Percentiles rank a stretch among this genome's conserved stretches.
phyloP scores from a whole-genome alignment of 2,888 invertebrate species.

The Balanococcus diminutus region DNA sequence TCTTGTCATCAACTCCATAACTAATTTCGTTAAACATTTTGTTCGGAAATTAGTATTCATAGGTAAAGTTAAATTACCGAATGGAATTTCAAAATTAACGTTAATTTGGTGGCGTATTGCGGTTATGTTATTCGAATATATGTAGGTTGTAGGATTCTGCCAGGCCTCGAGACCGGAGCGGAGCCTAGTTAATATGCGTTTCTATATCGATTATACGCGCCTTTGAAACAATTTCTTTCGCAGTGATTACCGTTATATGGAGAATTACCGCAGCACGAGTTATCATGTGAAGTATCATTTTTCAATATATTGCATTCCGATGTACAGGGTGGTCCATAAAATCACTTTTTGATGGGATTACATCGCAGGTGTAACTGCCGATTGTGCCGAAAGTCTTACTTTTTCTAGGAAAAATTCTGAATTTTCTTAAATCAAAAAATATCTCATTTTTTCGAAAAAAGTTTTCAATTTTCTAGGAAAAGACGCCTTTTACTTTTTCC shows the following conservation, averaged over 20 bases:
- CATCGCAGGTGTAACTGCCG: no score
- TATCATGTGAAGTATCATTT: no score
- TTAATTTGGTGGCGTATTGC: neutral
- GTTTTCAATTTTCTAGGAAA: no score
- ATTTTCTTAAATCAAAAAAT: no score
- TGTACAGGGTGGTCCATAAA: no score
- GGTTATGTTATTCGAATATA: neutral
- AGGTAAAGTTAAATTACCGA: slow-evolving; percentile 22
- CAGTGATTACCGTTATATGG: neutral
- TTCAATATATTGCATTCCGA: no score
- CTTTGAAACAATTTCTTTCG: neutral
- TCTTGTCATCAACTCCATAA: slow-evolving; percentile 16
- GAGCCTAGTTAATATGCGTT: neutral
- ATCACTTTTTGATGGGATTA: no score
- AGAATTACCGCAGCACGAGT: neutral
- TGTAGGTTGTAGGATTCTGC: no score
- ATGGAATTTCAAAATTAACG: slow-evolving; percentile 13
- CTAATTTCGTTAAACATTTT: neutral
- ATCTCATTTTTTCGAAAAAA: no score
- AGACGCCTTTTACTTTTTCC: no score
- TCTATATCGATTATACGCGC: neutral
- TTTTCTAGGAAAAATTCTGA: no score
- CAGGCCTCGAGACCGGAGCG: neutral
- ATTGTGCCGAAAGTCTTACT: no score
- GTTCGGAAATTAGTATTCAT: slow-evolving; percentile 11